These are phyloP conservation scores for Sebastiscus tertius DNA, from an alignment of 2,797 vertebrate species.

Conservation along the genomic window DNA sequence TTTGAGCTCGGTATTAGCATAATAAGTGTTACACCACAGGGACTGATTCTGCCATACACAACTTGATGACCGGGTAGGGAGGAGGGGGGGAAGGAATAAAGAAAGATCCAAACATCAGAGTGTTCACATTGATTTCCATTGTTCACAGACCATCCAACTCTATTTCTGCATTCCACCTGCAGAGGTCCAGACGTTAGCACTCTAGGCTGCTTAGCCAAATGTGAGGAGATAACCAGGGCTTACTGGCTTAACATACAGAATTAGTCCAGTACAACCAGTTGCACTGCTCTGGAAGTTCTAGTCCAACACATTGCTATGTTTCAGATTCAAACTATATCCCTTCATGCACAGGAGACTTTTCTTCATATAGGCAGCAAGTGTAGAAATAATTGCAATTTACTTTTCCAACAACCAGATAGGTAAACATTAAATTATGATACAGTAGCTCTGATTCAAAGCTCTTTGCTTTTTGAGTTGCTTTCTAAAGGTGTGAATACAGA, in stretches of 20 bases:
- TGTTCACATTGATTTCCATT: neutral
- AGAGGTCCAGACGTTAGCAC: slow-evolving; percentile 39
- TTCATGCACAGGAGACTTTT: neutral
- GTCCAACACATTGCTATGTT: neutral
- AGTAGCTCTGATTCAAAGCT: neutral
- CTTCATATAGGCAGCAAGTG: neutral
- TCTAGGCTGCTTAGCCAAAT: slow-evolving; percentile 69
- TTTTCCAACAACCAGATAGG: neutral
- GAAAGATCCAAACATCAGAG: neutral
- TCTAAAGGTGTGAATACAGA: neutral
- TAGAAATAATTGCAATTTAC: neutral
- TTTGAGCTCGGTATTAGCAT: neutral
- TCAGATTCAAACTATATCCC: neutral
- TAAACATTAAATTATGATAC: too few species aligned
- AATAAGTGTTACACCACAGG: neutral
- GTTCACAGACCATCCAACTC: neutral
- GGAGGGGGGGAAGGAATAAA: neutral
- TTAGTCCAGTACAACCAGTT: slow-evolving; percentile 61
- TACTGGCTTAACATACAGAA: slow-evolving; percentile 71
- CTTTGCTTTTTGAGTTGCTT: neutral
- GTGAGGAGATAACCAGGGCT: slow-evolving; percentile 69
- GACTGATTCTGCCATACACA: neutral
- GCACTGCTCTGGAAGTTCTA: slow-evolving; percentile 2
- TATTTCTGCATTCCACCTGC: neutral
- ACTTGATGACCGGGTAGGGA: neutral